These are phyloP conservation scores for Mesocricetus auratus DNA, from an alignment of 2,113 vertebrate species.

Conservation along the genomic window DNA sequence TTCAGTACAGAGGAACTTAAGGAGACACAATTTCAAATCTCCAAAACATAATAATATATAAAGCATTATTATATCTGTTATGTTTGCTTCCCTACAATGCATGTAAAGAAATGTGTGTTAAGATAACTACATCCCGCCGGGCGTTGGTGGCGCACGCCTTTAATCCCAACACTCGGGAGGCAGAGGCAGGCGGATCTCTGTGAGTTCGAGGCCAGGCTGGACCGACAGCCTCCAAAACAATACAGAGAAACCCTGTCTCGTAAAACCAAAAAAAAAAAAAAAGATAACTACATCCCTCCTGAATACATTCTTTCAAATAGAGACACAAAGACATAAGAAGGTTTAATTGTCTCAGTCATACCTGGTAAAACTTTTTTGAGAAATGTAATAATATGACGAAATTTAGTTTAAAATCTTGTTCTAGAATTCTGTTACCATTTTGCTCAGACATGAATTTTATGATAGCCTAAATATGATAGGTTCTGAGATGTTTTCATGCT, in stretches of 20 bases:
- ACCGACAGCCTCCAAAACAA: too few species aligned
- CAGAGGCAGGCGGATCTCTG: too few species aligned
- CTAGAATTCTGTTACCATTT: not conserved
- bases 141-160: too few species aligned
- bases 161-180: too few species aligned
- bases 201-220: too few species aligned
- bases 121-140: constrained; percentile 8
- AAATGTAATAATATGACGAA: not conserved
- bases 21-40: constrained; percentile 50
- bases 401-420: not conserved
- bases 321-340: not conserved
- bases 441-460: not conserved
- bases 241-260: too few species aligned
- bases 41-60: not conserved
- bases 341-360: constrained; percentile 32
- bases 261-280: too few species aligned
- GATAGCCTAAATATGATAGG: constrained; percentile 44
- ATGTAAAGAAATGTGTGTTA: constrained; percentile 36
- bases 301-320: not conserved
- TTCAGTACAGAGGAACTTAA: not conserved
- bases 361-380: not conserved
- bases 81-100: not conserved
- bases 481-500: not conserved
- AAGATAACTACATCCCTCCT: constrained; percentile 27
- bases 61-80: not conserved